Conservation (phyloP, 2,797 vertebrate species). For the Avahi laniger region DNA sequence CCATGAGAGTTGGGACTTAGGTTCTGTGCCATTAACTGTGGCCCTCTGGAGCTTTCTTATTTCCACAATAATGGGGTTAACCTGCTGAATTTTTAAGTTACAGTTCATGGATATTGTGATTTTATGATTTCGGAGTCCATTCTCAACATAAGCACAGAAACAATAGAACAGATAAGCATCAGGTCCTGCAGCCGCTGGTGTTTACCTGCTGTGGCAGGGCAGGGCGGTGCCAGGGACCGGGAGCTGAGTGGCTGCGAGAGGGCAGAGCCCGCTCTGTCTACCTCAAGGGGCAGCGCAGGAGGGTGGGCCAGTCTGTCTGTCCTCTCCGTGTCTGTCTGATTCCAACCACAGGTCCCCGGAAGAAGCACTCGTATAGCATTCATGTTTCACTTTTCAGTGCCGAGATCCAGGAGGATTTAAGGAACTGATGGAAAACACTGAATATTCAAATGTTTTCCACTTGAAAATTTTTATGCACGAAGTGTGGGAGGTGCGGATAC, state of each 20-base stretch:
- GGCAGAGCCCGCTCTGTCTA: background rate
- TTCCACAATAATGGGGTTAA: background rate
- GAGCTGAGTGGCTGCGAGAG: background rate
- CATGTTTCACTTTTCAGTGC: background rate
- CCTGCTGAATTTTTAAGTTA: background rate
- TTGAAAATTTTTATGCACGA: background rate
- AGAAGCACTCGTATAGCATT: background rate
- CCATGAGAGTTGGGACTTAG: background rate
- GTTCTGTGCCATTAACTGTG: background rate
- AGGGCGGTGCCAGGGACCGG: no score
- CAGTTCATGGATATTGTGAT: background rate
- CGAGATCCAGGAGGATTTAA: background rate
- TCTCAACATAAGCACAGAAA: background rate
- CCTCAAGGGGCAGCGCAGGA: background rate
- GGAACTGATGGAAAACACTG: background rate
- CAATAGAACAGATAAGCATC: background rate
- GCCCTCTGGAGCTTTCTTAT: background rate
- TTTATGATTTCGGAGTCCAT: background rate
- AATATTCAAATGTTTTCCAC: background rate
- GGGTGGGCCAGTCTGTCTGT: background rate
- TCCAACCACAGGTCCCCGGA: fast-evolving
- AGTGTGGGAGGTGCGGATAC: background rate
- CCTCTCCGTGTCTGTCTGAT: background rate
- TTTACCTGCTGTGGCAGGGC: background rate
- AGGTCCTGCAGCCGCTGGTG: no score